Evolutionary conservation across 53 echinoderm and acorn worm genomes (phyloP), one percentile per base, ranked within the genome.

Genomic region (Zoroaster sp.): DNA sequence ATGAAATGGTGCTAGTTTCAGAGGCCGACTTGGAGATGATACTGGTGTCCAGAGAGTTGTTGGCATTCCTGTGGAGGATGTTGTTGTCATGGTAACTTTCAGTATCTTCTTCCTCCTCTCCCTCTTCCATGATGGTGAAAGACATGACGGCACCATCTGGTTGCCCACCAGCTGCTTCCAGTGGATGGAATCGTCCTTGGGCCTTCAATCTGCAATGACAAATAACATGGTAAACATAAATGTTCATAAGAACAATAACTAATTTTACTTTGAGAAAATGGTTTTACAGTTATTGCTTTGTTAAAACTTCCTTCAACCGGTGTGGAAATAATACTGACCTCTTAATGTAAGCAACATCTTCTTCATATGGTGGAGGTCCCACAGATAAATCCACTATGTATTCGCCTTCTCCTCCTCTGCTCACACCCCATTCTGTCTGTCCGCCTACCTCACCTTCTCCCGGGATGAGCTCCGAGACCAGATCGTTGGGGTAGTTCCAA

Each of bases 401-500:
- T 44, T 95, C 89, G 0, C 95, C 93, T 4, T 95, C 88, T 69
- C 69, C 71, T 21, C 86, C 76, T 41, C 72, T 77, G 15, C 89
- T 83, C 20, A 44, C 68, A n/a, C 40, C 65, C 49, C 46, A 71
- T 4, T 85, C 71, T 5, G 28, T 35, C 85, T 17, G 36, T 46
- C 75, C 85, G 3, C 43, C 36, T 0, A 23, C 39, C 15, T 80
- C 55, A 34, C 71, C 71, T 30, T 89, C 75, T 11, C 71, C 87
- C 0, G 54, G 13, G 30, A 92, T 67, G 10, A 91, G 83, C 69
- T 94, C 88, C 3, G 93, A 94, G 11, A 70, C 94, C 12, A 90
- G 80, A 71, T 94, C 94, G 25, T 89, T 91, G 28, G 95, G 95
- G 87, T 97, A 97, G 88, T 89, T 97, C 98, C 98, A 97, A 11